phyloP scores from a whole-genome alignment of 2,113 vertebrate species.

The Lathamus discolor region DNA sequence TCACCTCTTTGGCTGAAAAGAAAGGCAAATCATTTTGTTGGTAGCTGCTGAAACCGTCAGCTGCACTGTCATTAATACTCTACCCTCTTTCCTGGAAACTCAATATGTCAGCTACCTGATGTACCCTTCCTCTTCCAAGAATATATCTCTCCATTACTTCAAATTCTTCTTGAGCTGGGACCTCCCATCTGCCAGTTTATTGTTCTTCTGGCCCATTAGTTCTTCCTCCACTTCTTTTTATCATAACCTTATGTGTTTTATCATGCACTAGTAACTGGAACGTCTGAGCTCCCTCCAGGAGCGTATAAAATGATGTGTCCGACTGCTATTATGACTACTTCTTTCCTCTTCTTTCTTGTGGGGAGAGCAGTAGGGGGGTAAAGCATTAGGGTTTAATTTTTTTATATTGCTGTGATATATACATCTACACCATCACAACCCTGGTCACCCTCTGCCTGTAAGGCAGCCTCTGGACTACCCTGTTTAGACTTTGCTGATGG shows the following conservation, averaged over 20 bases:
- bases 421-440: neutral
- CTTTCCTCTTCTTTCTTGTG: neutral
- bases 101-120: conserved; percentile 63
- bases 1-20: conserved; percentile 50
- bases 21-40: conserved; percentile 48
- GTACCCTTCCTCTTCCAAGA: conserved; percentile 70
- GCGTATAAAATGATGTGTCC: neutral
- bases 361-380: neutral
- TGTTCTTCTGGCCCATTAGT: conserved; percentile 39
- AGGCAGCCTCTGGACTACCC: neutral
- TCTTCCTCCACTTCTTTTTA: neutral
- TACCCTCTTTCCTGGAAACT: conserved; percentile 60
- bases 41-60: conserved; percentile 60
- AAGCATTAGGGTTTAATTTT: neutral
- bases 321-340: neutral
- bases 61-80: conserved; percentile 52
- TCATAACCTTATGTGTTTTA: neutral
- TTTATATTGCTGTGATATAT: neutral
- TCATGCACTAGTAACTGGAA: neutral
- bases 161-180: conserved; percentile 56
- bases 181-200: conserved; percentile 56
- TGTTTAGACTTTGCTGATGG: neutral
- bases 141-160: conserved; percentile 47
- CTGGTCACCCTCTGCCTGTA: neutral
- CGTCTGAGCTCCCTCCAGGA: neutral